Evolutionary conservation across 2,113 vertebrate genomes (phyloP).

Genomic region (Laticauda colubrina): DNA sequence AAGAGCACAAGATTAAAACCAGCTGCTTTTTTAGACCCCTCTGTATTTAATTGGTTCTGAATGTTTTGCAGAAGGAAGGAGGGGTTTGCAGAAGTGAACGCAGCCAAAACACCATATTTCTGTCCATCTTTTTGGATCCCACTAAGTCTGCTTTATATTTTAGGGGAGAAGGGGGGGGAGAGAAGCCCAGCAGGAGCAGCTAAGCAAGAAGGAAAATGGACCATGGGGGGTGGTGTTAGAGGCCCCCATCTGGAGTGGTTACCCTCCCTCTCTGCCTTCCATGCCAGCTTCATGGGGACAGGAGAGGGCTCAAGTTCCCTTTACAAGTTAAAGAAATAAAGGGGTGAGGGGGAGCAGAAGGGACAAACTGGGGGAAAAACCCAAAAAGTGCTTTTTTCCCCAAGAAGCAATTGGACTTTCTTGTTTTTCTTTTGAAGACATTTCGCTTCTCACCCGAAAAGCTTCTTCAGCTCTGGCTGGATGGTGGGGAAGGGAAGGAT

Average conservation of each 20-base stretch:
- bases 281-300: background rate
- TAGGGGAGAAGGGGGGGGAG: conserved; percentile 27
- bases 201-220: background rate
- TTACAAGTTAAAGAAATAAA: background rate
- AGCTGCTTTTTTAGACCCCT: conserved; percentile 63
- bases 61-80: conserved; percentile 63
- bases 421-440: too few relatives aligned
- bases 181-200: conserved; percentile 49
- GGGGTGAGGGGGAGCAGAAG: rapidly evolving
- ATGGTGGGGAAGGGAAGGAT: too few relatives aligned
- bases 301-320: background rate
- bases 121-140: conserved; percentile 69
- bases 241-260: rapidly evolving
- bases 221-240: background rate
- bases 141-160: conserved; percentile 39
- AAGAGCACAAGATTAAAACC: conserved; percentile 60
- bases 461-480: too few relatives aligned
- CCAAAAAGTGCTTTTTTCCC: too few relatives aligned
- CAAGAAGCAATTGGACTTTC: too few relatives aligned
- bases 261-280: background rate
- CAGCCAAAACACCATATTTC: conserved; percentile 68
- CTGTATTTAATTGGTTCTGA: conserved; percentile 72
- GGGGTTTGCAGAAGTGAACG: conserved; percentile 47
- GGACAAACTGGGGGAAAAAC: background rate
- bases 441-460: too few relatives aligned